phyloP scores from a whole-genome alignment of 64 coral and sea anemone genomes.

The Dendrophyllia cribrosa region DNA sequence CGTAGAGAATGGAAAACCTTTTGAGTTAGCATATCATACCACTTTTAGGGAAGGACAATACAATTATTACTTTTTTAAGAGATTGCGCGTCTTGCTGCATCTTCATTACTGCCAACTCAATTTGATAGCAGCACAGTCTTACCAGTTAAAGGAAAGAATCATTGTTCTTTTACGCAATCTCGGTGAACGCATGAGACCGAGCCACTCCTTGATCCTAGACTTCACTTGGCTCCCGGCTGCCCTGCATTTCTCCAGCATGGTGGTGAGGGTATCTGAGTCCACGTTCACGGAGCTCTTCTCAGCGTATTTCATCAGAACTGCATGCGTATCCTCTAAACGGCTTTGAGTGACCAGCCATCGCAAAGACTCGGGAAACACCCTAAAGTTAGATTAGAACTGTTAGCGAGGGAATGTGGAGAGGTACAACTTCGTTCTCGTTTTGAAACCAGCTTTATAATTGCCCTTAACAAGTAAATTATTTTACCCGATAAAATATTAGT shows the following conservation, averaged over 20 bases:
- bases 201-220: background rate
- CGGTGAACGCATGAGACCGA: constrained; percentile 48
- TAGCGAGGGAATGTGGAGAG: background rate
- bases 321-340: constrained; percentile 61
- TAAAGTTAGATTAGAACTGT: background rate
- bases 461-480: no score
- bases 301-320: constrained; percentile 63
- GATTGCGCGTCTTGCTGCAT: no score
- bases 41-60: no score
- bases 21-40: no score
- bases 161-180: constrained; percentile 62
- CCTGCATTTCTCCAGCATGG: constrained; percentile 16
- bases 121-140: background rate
- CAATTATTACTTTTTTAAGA: no score
- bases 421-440: no score
- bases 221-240: background rate
- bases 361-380: constrained; percentile 68
- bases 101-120: no score
- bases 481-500: no score
- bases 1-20: no score
- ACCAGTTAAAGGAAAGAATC: constrained; percentile 74
- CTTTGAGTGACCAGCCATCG: constrained; percentile 65
- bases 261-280: constrained; percentile 17
- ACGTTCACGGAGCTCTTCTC: constrained; percentile 23
- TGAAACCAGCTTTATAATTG: background rate